Conservation (phyloP, 2,888 invertebrate species). For the Coronaproctus castanopsis region DNA sequence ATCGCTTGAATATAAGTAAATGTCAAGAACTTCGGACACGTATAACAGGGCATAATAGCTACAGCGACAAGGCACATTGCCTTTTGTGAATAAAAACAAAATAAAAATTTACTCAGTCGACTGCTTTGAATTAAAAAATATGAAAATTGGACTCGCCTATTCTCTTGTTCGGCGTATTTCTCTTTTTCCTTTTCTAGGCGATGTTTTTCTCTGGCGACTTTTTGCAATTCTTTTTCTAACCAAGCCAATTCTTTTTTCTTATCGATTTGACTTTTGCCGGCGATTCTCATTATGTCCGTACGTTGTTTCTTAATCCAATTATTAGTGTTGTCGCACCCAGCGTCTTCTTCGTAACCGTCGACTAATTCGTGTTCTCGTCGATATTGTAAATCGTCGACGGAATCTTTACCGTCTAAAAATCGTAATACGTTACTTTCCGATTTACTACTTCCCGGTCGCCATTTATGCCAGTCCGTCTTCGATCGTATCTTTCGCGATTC, state of each 20-base stretch:
- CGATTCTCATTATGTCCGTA: background rate
- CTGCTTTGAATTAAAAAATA: no score
- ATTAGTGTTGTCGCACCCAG: background rate
- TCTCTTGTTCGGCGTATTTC: slow-evolving; percentile 42
- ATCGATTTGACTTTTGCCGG: slow-evolving; percentile 2
- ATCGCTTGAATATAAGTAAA: no score
- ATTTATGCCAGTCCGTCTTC: slow-evolving; percentile 12
- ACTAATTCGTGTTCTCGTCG: background rate
- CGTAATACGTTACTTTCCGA: slow-evolving; percentile 10
- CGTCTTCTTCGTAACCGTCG: slow-evolving; percentile 14
- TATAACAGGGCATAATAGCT: no score
- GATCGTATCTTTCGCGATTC: slow-evolving; percentile 39
- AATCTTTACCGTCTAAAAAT: slow-evolving; percentile 5
- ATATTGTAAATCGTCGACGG: background rate
- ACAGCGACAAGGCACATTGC: no score
- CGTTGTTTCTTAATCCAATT: background rate
- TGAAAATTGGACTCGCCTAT: no score
- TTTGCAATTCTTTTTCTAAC: slow-evolving; percentile 36
- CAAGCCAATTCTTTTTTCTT: slow-evolving; percentile 27
- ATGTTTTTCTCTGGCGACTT: slow-evolving; percentile 39
- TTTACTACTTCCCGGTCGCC: slow-evolving; percentile 12
- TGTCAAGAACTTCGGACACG: no score
- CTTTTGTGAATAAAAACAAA: no score
- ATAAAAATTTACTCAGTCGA: no score
- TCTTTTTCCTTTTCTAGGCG: slow-evolving; percentile 38